Evolutionary conservation across 2,888 invertebrate genomes (phyloP).

Genomic region (Hirtodrosophila duncani): DNA sequence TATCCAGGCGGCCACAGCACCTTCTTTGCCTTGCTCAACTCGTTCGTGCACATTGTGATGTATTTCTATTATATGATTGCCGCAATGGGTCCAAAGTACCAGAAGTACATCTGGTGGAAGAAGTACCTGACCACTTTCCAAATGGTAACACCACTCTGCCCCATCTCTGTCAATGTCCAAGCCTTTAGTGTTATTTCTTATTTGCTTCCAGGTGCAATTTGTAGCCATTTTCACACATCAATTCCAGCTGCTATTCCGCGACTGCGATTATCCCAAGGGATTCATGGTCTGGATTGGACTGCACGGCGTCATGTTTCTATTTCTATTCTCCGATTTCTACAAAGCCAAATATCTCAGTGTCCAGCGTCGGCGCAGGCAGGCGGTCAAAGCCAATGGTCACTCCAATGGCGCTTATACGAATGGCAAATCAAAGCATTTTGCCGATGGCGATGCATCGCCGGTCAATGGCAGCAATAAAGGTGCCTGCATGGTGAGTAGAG

Average conservation of each 20-base stretch:
- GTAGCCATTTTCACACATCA: constrained; percentile 94
- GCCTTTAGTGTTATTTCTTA: no score
- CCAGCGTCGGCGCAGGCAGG: constrained; percentile 49
- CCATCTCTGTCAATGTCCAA: no score
- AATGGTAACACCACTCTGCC: constrained; percentile 85
- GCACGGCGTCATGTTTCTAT: constrained; percentile 95
- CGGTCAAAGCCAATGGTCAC: constrained; percentile 57
- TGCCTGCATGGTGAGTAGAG: constrained; percentile 87
- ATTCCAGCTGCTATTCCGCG: constrained; percentile 92
- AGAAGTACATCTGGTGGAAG: constrained; percentile 98
- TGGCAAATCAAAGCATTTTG: constrained; percentile 45
- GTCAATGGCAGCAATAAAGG: constrained; percentile 77
- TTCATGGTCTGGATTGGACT: constrained; percentile 97
- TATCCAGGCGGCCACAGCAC: constrained; percentile 94
- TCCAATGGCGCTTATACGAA: constrained; percentile 53
- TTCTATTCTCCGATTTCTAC: constrained; percentile 97
- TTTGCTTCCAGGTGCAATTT: constrained; percentile 88
- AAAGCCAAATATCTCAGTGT: constrained; percentile 85
- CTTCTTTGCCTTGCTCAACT: constrained; percentile 95
- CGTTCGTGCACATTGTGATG: constrained; percentile 98
- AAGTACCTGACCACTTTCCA: constrained; percentile 96
- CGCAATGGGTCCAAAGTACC: constrained; percentile 94
- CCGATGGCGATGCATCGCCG: constrained; percentile 39
- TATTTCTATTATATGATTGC: constrained; percentile 98
- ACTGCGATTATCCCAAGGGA: constrained; percentile 93